phyloP scores from a whole-genome alignment of 53 echinoderm and acorn worm genomes.

The Holothuria scabra region DNA sequence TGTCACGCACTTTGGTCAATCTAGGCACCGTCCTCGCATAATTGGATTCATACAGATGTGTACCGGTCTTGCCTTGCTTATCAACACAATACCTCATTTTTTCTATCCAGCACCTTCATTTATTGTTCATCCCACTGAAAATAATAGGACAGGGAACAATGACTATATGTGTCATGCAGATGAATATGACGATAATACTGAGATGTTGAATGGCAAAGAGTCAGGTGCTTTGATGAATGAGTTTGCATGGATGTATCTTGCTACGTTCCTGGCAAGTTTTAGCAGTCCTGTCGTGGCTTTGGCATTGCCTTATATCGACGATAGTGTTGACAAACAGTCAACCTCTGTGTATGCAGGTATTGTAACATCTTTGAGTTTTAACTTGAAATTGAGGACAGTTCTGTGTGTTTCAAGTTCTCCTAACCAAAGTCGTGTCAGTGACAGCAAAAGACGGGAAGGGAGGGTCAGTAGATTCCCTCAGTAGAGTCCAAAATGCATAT shows the following conservation, averaged over 20 bases:
- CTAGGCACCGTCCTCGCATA: slow-evolving; percentile 31
- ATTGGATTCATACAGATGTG: slow-evolving; percentile 32
- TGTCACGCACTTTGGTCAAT: slow-evolving; percentile 39
- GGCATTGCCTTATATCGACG: slow-evolving; percentile 38
- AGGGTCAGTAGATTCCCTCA: too few relatives aligned
- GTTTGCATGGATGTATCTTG: slow-evolving; percentile 34
- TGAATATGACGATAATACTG: neutral
- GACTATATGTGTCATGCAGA: slow-evolving; percentile 20
- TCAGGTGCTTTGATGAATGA: neutral
- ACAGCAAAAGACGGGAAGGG: too few relatives aligned
- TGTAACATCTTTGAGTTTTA: too few relatives aligned
- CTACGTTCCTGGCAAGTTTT: slow-evolving; percentile 22
- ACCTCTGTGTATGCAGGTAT: slow-evolving; percentile 40
- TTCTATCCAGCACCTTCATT: slow-evolving; percentile 29
- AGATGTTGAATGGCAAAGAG: neutral
- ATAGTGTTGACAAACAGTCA: slow-evolving; percentile 23
- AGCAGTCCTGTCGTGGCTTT: slow-evolving; percentile 30
- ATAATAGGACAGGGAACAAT: neutral
- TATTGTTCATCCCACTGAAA: neutral
- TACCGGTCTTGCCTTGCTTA: neutral
- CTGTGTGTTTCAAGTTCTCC: too few relatives aligned
- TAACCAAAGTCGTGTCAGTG: too few relatives aligned
- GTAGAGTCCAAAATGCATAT: too few relatives aligned
- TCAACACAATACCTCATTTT: slow-evolving; percentile 22
- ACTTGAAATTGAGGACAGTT: neutral